A percentile compares a stretch with the other conserved stretches of the same genome.
Evolutionary conservation across 2,797 vertebrate genomes (phyloP).

Genomic region (Sternarchorhynchus goeldii): DNA sequence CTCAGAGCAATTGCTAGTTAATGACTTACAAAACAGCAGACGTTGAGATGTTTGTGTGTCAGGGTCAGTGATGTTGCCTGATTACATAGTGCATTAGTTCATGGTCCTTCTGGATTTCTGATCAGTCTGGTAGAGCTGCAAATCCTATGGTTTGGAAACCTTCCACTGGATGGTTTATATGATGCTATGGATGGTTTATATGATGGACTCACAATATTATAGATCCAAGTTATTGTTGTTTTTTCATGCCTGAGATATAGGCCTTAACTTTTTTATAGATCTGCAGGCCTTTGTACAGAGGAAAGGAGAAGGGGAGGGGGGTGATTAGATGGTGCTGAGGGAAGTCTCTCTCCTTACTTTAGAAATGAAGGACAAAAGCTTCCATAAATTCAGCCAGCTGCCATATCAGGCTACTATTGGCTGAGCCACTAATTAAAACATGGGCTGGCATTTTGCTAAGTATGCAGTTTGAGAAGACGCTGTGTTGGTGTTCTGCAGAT

Average conservation of each 20-base stretch:
- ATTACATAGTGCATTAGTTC: too few relatives aligned
- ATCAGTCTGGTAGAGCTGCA: too few relatives aligned
- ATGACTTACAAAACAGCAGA: constrained; percentile 4
- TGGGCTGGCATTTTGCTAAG: constrained; percentile 39
- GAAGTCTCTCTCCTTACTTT: constrained; percentile 26
- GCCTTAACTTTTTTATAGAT: not conserved
- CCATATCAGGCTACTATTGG: constrained; percentile 32
- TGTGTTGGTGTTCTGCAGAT: constrained; percentile 42
- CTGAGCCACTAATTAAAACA: constrained; percentile 51
- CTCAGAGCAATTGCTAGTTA: not conserved
- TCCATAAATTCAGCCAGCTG: constrained; percentile 30
- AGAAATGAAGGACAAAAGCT: constrained; percentile 28
- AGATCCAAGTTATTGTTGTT: not conserved
- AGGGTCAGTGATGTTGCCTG: too few relatives aligned
- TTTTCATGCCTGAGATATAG: not conserved
- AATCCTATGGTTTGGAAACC: too few relatives aligned
- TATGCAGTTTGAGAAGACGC: constrained; percentile 50
- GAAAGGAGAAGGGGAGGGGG: not conserved
- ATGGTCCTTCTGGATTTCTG: too few relatives aligned
- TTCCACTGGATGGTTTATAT: too few relatives aligned
- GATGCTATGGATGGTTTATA: too few relatives aligned
- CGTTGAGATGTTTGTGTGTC: not conserved
- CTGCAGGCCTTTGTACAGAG: constrained; percentile 20
- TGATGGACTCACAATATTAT: too few relatives aligned
- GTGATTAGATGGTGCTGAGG: constrained; percentile 25